These are phyloP conservation scores for Brassicogethes aeneus DNA, from an alignment of 2,888 invertebrate species.

Conservation along the genomic window DNA sequence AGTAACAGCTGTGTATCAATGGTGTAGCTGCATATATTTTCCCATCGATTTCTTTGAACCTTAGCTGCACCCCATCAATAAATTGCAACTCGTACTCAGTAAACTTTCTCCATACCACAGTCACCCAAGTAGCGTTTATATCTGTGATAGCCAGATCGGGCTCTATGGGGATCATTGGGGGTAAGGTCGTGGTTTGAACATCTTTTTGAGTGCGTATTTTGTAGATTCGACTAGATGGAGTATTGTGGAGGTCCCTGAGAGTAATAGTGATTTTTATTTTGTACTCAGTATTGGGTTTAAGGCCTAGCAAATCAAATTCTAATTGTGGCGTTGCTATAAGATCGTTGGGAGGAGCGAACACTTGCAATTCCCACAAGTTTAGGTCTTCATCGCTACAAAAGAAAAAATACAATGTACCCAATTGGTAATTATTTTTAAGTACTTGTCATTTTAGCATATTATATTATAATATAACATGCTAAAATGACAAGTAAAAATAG, in stretches of 20 bases:
- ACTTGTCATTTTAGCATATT: too few species aligned
- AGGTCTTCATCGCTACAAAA: constrained; percentile 47
- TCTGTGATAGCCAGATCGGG: constrained; percentile 64
- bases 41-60: constrained; percentile 73
- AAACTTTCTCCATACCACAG: constrained; percentile 75
- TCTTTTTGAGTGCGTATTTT: constrained; percentile 60
- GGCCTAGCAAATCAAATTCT: constrained; percentile 70
- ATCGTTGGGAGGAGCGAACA: constrained; percentile 80
- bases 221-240: constrained; percentile 69
- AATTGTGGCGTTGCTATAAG: constrained; percentile 76
- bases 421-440: neutral
- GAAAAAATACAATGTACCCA: constrained; percentile 3
- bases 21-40: constrained; percentile 80
- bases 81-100: constrained; percentile 70
- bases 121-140: constrained; percentile 70
- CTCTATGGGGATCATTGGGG: constrained; percentile 58
- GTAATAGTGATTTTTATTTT: constrained; percentile 74
- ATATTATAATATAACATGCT: too few species aligned
- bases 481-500: too few species aligned
- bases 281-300: constrained; percentile 73
- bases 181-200: constrained; percentile 43
- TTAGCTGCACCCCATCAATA: constrained; percentile 81
- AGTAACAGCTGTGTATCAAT: constrained; percentile 71
- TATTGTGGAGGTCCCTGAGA: constrained; percentile 66
- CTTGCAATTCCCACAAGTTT: constrained; percentile 72